Evolutionary conservation across 2,113 vertebrate genomes (phyloP).

Genomic region (Ameiurus melas): DNA sequence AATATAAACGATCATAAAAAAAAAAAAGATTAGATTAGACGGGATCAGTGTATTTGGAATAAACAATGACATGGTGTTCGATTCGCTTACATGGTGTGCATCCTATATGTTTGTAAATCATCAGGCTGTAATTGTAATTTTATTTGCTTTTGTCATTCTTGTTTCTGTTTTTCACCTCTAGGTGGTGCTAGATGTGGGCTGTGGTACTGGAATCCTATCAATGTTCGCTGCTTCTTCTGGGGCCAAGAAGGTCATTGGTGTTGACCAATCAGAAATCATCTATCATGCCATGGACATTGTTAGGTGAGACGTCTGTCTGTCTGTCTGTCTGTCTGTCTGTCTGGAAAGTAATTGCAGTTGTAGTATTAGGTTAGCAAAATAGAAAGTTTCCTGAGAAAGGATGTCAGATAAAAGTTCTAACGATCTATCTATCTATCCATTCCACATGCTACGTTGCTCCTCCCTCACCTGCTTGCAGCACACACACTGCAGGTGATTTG

Average conservation of each 20-base stretch:
- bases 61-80: neutral
- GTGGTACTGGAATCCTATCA: conserved; percentile 93
- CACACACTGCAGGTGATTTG: neutral
- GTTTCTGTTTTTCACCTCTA: conserved; percentile 54
- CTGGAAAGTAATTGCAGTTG: neutral
- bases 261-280: conserved; percentile 95
- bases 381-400: neutral
- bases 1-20: neutral
- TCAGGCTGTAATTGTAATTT: neutral
- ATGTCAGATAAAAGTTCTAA: neutral
- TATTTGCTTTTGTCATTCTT: neutral
- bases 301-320: conserved; percentile 73
- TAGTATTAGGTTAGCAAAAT: neutral
- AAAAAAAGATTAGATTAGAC: neutral
- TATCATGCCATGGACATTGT: conserved; percentile 97
- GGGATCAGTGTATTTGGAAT: neutral
- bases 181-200: conserved; percentile 97
- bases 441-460: neutral
- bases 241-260: conserved; percentile 86
- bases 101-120: neutral
- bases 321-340: neutral
- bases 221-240: conserved; percentile 94
- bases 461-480: neutral
- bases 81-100: neutral
- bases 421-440: no score